Evolutionary conservation across 2,888 invertebrate species (phyloP).

Genomic region (Deilephila elpenor): DNA sequence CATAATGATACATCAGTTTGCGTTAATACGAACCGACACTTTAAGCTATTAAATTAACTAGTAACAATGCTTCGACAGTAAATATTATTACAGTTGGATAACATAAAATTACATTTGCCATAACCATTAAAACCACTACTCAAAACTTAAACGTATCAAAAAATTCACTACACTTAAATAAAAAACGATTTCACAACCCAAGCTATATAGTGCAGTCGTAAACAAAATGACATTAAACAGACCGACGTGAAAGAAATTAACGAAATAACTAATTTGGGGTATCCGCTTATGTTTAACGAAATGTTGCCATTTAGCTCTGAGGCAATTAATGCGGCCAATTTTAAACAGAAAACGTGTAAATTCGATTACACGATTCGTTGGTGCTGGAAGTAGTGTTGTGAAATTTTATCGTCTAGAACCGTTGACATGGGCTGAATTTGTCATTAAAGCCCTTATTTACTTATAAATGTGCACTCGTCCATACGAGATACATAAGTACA

Average conservation of each 20-base stretch:
- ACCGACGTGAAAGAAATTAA: constrained; percentile 5
- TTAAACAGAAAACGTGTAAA: constrained; percentile 17
- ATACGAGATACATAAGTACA: too few species aligned
- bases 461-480: not conserved
- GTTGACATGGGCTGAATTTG: not conserved
- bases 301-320: constrained; percentile 11
- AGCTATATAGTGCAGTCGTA: not conserved
- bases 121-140: not conserved
- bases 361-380: constrained; percentile 25
- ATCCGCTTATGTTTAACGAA: constrained; percentile 18
- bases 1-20: too few species aligned
- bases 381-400: constrained; percentile 15
- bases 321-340: constrained; percentile 6
- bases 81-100: not conserved
- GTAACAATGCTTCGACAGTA: not conserved
- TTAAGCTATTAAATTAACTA: not conserved
- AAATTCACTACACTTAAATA: not conserved
- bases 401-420: constrained; percentile 20
- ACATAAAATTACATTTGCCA: not conserved
- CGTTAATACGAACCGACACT: too few species aligned
- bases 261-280: constrained; percentile 15
- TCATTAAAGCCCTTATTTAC: not conserved
- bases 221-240: constrained; percentile 10
- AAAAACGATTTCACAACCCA: not conserved
- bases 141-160: not conserved